Evolutionary conservation across 2,888 invertebrate genomes (phyloP).

Genomic region (Chrysotoxum bicinctum): DNA sequence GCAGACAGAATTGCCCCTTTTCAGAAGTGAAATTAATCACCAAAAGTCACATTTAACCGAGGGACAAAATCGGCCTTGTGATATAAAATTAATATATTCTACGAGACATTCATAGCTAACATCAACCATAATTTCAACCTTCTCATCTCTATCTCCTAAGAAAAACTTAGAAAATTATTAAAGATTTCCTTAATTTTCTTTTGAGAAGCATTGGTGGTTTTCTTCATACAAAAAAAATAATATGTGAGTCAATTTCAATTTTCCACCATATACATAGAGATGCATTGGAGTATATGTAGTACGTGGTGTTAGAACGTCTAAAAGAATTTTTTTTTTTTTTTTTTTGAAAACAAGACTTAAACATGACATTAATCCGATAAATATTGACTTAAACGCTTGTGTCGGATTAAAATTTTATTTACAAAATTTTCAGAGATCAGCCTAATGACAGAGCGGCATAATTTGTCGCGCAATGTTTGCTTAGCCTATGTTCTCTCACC

Average conservation of each 20-base stretch:
- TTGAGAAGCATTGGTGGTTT: neutral
- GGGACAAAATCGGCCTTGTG: neutral
- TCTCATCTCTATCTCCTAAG: neutral
- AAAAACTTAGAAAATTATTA: neutral
- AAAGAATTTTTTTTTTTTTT: neutral
- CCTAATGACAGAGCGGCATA: constrained; percentile 33
- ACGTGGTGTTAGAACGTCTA: too few relatives aligned
- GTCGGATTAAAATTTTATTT: constrained; percentile 79
- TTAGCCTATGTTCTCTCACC: constrained; percentile 50
- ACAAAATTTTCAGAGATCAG: constrained; percentile 64
- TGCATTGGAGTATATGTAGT: too few relatives aligned
- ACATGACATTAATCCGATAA: constrained; percentile 81
- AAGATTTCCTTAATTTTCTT: neutral
- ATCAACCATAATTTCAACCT: neutral
- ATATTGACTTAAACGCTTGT: constrained; percentile 81
- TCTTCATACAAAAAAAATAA: neutral
- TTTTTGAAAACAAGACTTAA: constrained; percentile 45
- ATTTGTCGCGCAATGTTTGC: constrained; percentile 51
- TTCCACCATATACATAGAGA: too few relatives aligned
- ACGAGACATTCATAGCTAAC: too few relatives aligned
- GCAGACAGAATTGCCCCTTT: neutral
- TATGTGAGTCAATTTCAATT: neutral
- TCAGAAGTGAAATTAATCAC: neutral
- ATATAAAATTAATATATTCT: neutral
- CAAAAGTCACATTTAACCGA: neutral